Percentiles rank a stretch among this genome's conserved stretches.
Conservation (phyloP, 2,113 vertebrate species). For the Dipodomys stephensi region DNA sequence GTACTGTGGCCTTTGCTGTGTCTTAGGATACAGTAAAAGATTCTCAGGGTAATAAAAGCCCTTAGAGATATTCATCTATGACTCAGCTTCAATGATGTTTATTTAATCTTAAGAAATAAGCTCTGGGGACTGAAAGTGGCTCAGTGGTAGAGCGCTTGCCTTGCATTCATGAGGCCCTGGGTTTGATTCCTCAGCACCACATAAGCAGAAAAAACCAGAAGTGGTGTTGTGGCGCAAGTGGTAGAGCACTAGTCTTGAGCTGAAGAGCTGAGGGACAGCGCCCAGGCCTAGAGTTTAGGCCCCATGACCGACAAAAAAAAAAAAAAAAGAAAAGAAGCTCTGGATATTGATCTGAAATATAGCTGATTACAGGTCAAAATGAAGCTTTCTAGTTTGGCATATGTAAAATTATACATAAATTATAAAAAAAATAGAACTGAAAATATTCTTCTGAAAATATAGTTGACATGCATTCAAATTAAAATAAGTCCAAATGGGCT, state of each 20-base stretch:
- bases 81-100: neutral
- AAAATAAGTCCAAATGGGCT: too few relatives aligned
- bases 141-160: too few relatives aligned
- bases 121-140: neutral
- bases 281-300: too few relatives aligned
- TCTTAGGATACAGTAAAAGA: conserved; percentile 6
- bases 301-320: too few relatives aligned
- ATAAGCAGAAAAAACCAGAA: too few relatives aligned
- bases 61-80: neutral
- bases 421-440: neutral
- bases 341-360: neutral
- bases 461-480: neutral
- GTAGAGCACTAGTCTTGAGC: too few relatives aligned
- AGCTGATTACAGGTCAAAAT: neutral
- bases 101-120: conserved; percentile 38
- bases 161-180: too few relatives aligned
- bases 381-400: neutral
- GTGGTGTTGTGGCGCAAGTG: too few relatives aligned
- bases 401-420: conserved; percentile 11
- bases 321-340: too few relatives aligned
- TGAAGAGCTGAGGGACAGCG: too few relatives aligned
- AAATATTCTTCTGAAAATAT: neutral
- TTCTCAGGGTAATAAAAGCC: neutral
- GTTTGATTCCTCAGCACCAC: too few relatives aligned
- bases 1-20: neutral